Percentiles rank a stretch among this genome's conserved stretches.
Evolutionary conservation across 2,113 vertebrate genomes (phyloP).

Genomic region (Nettapus auritus): DNA sequence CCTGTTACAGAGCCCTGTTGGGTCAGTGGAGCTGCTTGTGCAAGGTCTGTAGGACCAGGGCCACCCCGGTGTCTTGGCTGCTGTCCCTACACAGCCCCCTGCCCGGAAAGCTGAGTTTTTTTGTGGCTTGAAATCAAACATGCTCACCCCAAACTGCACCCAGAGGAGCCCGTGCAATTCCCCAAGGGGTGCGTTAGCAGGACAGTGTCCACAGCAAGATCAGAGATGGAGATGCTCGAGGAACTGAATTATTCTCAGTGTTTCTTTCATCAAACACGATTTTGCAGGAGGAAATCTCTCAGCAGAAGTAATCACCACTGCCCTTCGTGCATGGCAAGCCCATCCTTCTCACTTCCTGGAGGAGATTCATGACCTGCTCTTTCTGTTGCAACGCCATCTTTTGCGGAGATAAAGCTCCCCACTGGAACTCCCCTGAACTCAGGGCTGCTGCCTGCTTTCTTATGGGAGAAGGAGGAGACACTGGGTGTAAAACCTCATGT

Average conservation of each 20-base stretch:
- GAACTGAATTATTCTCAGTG: slow-evolving; percentile 8
- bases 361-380: background rate
- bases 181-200: fast-evolving
- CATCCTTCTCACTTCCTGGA: slow-evolving; percentile 56
- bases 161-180: background rate
- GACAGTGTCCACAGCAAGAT: background rate
- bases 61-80: fast-evolving
- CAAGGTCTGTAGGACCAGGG: background rate
- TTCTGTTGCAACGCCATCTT: slow-evolving; percentile 47
- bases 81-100: background rate
- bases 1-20: fast-evolving
- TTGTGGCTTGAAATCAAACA: background rate
- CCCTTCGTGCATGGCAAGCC: slow-evolving; percentile 43
- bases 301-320: slow-evolving; percentile 21
- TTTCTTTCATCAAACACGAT: background rate
- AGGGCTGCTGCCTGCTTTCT: background rate
- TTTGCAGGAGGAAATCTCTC: slow-evolving; percentile 32
- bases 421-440: background rate
- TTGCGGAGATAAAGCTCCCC: slow-evolving; percentile 28
- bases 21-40: background rate
- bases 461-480: background rate
- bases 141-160: background rate
- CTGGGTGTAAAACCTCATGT: background rate
- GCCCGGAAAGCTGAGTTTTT: background rate
- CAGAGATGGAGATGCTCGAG: background rate